Evolutionary conservation across 2,888 invertebrate genomes (phyloP), one percentile per base, ranked within the genome.

Genomic region (Melipona bicolor): DNA sequence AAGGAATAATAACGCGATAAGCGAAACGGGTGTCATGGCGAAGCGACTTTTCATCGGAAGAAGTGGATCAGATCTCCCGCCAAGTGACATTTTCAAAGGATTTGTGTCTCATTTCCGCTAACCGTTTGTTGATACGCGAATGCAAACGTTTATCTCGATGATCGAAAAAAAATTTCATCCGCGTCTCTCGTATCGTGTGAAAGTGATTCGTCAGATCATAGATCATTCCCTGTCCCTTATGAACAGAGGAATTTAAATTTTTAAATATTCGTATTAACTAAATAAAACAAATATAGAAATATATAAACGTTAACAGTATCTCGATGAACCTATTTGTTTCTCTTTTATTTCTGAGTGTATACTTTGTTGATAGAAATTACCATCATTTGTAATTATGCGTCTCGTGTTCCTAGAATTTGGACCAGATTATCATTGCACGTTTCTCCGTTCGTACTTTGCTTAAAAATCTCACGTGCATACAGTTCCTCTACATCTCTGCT

Each of bases 1-100:
- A 73, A 76, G 78, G 88, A 86, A 89, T 87, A 89, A 88, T 87
- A 88, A 88, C 74, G 69, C 74, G 82, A 88, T 84, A 84, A 87
- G 80, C 89, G 83, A 67, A 83, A 85, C 79, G 79, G 73, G 67
- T 56, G 80, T 80, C 80, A 72, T 62, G 69, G 27, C 24, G 73
- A 49, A 70, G 72, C 89, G 75, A 88, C 88, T 88, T 88, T 88
- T 88, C 83, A 88, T 85, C 62, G 72, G 21, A 56, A 85, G 87
- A 88, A 89, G 80, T 85, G 79, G 89, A 89, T 89, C 84, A 89
- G 81, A 77, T 74, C 62, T 24, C 74, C 54, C 43, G n/a, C 62
- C 64, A 43, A 62, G 78, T 73, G 81, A 77, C 75, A 52, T 68
- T 76, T 50, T 49, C 24, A 69, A 36, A 56, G 61, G 79, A 88